Evolutionary conservation across 1,140 invertebrate genomes (phyloP), one percentile per base, ranked within the genome.

Genomic region (Heliconius hermathena): DNA sequence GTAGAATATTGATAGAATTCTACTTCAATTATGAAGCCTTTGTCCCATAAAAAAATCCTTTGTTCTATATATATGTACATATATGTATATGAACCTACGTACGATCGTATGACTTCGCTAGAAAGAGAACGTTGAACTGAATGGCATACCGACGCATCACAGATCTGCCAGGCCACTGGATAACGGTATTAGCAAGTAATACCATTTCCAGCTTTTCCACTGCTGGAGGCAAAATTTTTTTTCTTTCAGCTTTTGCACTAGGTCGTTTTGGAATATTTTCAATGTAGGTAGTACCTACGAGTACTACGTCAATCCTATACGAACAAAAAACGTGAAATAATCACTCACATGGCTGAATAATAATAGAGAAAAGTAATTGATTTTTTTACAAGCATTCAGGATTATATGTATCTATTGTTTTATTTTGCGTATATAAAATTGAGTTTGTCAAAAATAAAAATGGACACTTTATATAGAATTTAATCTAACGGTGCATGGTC

Each of bases 321-420:
- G 54, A n/a, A 57, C n/a, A 22, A 54, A 54, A n/a, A 54, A 54
- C 52, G 54, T n/a, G 54, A 22, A 57, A 57, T n/a, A 57, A 57
- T 57, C 54, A 22, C 54, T 11, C 54, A 3, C 20, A 22, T 57
- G 54, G 2, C 20, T 22, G n/a, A 57, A 57, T 57, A 22, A 57
- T 57, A 57, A 57, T 57, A 57, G 9, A 57, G n/a, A 9, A 57
- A 9, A 57, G n/a, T 22, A 57, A 57, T 57, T 57, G 54, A 22
- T 16, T 22, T n/a, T n/a, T 22, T 57, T 8, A 57, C 20, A 57
- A 20, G 0, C 54, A 9, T 57, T 22, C n/a, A 57, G 54, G 54
- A 57, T 57, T 57, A 57, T 9, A 22, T 57, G 9, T 57, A 18
- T 54, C 5, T 54, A 22, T 9, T 22, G 8, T 22, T 52, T 52